phyloP scores from a whole-genome alignment of 2,797 vertebrate species.

The Mareca penelope region DNA sequence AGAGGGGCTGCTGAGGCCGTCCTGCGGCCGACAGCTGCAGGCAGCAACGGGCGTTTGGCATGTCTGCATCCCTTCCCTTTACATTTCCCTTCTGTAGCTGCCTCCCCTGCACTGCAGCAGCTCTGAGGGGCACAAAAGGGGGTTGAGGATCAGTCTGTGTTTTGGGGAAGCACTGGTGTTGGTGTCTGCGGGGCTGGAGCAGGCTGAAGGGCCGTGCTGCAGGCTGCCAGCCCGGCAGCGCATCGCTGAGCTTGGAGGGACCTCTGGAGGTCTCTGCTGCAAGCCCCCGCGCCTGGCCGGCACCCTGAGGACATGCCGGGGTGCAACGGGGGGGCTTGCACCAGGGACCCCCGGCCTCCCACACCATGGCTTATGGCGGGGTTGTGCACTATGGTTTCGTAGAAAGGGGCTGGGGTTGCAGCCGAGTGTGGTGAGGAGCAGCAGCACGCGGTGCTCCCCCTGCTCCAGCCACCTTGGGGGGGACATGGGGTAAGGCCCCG shows the following conservation, averaged over 20 bases:
- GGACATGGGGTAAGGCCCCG: fast-evolving
- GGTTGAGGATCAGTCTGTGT: fast-evolving
- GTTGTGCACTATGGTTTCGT: fast-evolving
- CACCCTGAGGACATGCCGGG: fast-evolving
- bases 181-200: fast-evolving
- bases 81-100: fast-evolving
- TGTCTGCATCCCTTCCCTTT: fast-evolving
- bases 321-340: not conserved
- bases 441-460: not conserved
- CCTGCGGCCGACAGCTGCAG: not conserved
- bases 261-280: slow-evolving; percentile 56
- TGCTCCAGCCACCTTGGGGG: fast-evolving
- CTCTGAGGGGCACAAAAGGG: not conserved
- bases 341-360: not conserved
- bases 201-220: not conserved
- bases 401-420: not conserved
- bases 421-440: not conserved
- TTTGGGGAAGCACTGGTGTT: not conserved
- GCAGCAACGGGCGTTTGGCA: not conserved
- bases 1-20: fast-evolving
- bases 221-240: not conserved
- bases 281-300: not conserved
- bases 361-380: fast-evolving
- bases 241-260: slow-evolving; percentile 60
- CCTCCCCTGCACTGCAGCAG: fast-evolving